These are phyloP conservation scores for Mesocricetus auratus DNA, from an alignment of 2,113 vertebrate species.

Conservation along the genomic window DNA sequence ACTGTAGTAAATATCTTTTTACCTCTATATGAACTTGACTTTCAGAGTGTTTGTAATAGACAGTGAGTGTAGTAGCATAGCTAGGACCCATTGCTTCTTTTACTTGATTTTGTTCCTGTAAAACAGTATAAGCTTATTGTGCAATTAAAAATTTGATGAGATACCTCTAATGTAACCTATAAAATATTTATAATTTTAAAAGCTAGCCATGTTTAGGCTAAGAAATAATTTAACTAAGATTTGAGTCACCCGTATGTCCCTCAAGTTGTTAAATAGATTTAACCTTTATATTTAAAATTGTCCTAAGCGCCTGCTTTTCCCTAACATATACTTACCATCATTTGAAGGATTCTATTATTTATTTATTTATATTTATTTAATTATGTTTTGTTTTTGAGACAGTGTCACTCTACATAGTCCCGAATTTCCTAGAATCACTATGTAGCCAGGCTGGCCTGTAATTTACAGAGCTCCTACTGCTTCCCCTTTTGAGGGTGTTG, in stretches of 20 bases:
- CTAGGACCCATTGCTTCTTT: not conserved
- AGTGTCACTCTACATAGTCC: not conserved
- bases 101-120: not conserved
- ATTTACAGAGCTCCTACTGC: not conserved
- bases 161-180: not conserved
- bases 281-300: not conserved
- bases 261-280: not conserved
- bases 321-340: not conserved
- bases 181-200: constrained; percentile 53
- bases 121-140: not conserved
- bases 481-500: not conserved
- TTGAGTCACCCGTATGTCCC: not conserved
- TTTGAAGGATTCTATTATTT: not conserved
- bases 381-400: not conserved
- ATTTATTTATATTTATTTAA: not conserved
- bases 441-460: not conserved
- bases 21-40: not conserved
- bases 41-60: not conserved
- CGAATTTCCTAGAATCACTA: not conserved
- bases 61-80: not conserved
- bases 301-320: not conserved
- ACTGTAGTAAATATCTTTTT: not conserved
- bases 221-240: constrained; percentile 4
- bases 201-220: constrained; percentile 8
- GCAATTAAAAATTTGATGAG: not conserved